Base-by-base conservation (phyloP, 2,888 invertebrate species). In the Pollenia labialis region DNA sequence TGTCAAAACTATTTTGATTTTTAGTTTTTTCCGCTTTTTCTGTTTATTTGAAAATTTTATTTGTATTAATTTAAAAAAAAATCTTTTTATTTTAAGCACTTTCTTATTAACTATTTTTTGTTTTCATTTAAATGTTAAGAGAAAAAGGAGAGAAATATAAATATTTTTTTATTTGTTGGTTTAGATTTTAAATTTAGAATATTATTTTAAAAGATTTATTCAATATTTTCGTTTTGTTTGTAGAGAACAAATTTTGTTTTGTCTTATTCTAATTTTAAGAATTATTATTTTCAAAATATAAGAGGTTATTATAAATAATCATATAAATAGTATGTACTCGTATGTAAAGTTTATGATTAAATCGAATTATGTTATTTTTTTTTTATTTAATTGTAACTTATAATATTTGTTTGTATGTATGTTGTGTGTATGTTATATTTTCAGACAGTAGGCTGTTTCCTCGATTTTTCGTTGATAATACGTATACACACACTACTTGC, bases 211-310 rank as follows among this genome's bases (percentile, higher is more conserved):
- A 74, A 81, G 52, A 50, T 75, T 56, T 3, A 32, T 66, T 56
- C 42, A 46, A 56, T 66, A 18, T 8, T 62, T 42, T 64, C 62
- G n/a, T 66, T 82, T 87, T 87, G 87, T 89, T 90, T 90, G 90
- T 90, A 89, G 90, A 90, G 89, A 88, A 90, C 89, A 89, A 88
- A 86, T 85, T 72, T 77, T 88, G 16, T 77, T 76, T 60, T 64
- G 50, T 68, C 66, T 77, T 80, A 75, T 66, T n/a, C 64, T 86
- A 74, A 52, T 54, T 77, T 74, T 58, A 66, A 80, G 69, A 71
- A 71, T 72, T 76, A 72, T 64, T 80, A 23, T 32, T 6, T 6
- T 6, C 44, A 85, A 71, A 82, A 72, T 85, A 54, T 85, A 75
- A 76, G 79, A 76, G 80, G 56, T 77, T 86, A 76, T 64, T 82